Percentiles rank a stretch among this genome's conserved stretches.
These are phyloP conservation scores for Spodoptera littoralis DNA, from an alignment of 2,888 invertebrate genomes.

Conservation along the genomic window DNA sequence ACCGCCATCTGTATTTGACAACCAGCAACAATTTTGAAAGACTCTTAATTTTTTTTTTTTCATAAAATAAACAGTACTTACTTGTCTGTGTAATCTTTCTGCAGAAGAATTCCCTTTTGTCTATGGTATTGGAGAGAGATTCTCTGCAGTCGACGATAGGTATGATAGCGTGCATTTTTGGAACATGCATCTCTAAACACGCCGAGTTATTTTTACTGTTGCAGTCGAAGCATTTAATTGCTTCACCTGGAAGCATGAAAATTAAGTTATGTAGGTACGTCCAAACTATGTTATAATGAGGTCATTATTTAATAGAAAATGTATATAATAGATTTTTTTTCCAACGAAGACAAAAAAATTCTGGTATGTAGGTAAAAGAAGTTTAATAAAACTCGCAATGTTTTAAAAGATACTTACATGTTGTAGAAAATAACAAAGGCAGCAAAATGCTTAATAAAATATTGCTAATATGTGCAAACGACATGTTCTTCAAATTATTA, in stretches of 20 bases:
- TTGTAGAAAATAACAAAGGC: constrained; percentile 61
- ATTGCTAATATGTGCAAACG: constrained; percentile 29
- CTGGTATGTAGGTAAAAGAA: background rate
- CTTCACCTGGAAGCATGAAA: constrained; percentile 73
- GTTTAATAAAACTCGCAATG: background rate
- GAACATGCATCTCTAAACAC: constrained; percentile 88
- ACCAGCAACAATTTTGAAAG: background rate
- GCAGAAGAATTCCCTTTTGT: constrained; percentile 89
- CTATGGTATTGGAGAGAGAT: constrained; percentile 57
- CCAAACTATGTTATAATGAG: no score
- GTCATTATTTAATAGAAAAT: no score
- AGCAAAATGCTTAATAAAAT: constrained; percentile 63
- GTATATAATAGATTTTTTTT: no score
- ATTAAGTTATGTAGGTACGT: no score
- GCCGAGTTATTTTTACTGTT: constrained; percentile 91
- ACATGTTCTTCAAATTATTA: constrained; percentile 45
- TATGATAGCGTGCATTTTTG: constrained; percentile 85
- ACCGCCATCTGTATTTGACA: no score
- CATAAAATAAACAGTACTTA: constrained; percentile 65
- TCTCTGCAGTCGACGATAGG: constrained; percentile 76
- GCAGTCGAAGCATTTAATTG: constrained; percentile 92
- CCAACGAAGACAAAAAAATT: no score
- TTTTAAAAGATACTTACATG: constrained; percentile 63
- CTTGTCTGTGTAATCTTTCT: constrained; percentile 91
- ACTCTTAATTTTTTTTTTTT: background rate